Percentiles rank a stretch among this genome's conserved stretches.
Evolutionary conservation across 2,797 vertebrate species (phyloP).

Genomic region (Balearica regulorum): DNA sequence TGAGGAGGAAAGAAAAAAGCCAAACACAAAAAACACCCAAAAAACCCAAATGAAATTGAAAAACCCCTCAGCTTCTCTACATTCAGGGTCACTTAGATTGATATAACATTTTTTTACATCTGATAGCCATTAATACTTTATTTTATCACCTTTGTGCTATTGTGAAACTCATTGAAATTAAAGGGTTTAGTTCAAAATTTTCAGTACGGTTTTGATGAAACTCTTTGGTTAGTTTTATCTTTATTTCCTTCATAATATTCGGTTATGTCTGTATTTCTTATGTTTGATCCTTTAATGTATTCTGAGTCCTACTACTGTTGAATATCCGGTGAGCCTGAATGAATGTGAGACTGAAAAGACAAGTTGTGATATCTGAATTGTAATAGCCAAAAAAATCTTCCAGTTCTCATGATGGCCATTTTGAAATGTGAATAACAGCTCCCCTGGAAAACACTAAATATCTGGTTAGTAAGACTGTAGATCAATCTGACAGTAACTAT

Average conservation of each 20-base stretch:
- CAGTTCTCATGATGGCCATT: not conserved
- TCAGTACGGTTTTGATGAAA: not conserved
- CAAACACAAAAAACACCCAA: not conserved
- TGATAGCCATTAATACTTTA: not conserved
- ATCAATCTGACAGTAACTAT: not conserved
- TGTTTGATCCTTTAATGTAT: not conserved
- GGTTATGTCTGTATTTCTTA: not conserved
- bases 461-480: not conserved
- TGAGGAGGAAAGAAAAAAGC: not conserved
- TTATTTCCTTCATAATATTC: not conserved
- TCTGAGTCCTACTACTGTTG: not conserved
- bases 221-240: not conserved
- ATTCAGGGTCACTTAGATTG: not conserved
- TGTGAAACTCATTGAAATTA: not conserved
- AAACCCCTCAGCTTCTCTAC: not conserved
- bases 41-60: not conserved
- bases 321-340: not conserved
- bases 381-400: not conserved
- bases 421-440: not conserved
- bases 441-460: not conserved
- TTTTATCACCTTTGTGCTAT: not conserved
- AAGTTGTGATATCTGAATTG: not conserved
- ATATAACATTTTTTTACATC: not conserved
- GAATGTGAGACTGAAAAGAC: not conserved
- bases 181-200: not conserved